Conservation (phyloP, 2,797 vertebrate species). For the Vespertilio murinus region DNA sequence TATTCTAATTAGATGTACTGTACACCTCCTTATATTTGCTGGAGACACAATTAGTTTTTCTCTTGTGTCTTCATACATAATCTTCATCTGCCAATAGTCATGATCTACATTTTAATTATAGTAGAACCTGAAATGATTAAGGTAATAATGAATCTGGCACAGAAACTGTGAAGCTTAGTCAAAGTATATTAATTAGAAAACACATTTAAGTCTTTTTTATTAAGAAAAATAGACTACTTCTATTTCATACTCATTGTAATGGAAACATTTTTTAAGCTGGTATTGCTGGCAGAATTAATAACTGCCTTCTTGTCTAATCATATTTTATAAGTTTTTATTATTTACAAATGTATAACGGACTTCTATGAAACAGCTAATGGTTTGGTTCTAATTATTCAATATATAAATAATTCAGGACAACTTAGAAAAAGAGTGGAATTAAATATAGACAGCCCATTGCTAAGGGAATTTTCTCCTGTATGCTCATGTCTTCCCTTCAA, state of each 20-base stretch:
- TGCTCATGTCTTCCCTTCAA: conserved; percentile 25
- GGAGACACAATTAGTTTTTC: conserved; percentile 70
- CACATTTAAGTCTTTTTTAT: conserved; percentile 70
- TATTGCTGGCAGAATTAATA: conserved; percentile 66
- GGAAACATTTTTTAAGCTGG: conserved; percentile 61
- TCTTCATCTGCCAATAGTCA: conserved; percentile 71
- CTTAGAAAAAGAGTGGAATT: conserved; percentile 45
- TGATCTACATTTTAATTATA: conserved; percentile 72
- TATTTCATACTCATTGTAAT: conserved; percentile 66
- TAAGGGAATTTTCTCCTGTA: conserved; percentile 1
- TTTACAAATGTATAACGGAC: conserved; percentile 58
- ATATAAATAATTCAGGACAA: conserved; percentile 67
- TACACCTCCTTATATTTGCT: conserved; percentile 47
- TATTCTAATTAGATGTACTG: conserved; percentile 46
- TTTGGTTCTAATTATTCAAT: conserved; percentile 53
- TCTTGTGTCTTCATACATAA: conserved; percentile 67
- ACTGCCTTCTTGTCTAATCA: conserved; percentile 50
- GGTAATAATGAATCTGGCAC: conserved; percentile 73
- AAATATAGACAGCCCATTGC: conserved; percentile 41
- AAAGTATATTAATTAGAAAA: conserved; percentile 74
- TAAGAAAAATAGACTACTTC: conserved; percentile 67
- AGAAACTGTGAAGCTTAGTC: conserved; percentile 59
- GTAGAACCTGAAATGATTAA: conserved; percentile 70
- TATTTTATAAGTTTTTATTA: conserved; percentile 70
- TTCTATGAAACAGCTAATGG: conserved; percentile 54